Percentiles rank a stretch among this genome's conserved stretches.
Conservation (phyloP, 2,113 vertebrate genomes). For the Gulo gulo region DNA sequence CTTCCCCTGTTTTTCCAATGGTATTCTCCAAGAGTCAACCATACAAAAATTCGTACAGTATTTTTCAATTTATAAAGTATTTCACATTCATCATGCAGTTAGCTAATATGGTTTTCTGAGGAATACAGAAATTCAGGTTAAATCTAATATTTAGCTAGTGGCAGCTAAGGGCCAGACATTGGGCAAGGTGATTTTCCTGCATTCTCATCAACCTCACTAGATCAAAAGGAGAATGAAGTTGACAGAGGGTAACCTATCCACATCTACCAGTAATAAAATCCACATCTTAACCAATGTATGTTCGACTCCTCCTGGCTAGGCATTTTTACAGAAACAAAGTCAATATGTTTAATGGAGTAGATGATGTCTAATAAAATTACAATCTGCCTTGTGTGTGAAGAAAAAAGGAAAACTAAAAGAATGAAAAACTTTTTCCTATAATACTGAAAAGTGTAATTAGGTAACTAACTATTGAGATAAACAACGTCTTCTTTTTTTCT, state of each 20-base stretch:
- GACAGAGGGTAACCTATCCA: not conserved
- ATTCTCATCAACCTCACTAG: not conserved
- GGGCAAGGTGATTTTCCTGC: not conserved
- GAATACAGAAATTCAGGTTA: not conserved
- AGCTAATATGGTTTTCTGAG: not conserved
- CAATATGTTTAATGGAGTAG: not conserved
- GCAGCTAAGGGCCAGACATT: not conserved
- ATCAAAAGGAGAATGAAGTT: not conserved
- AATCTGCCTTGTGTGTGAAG: not conserved
- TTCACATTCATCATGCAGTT: not conserved
- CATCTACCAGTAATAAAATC: not conserved
- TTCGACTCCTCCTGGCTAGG: not conserved
- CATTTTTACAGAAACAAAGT: not conserved
- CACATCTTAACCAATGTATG: not conserved
- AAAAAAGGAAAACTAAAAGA: slow-evolving; percentile 11
- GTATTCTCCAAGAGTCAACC: not conserved
- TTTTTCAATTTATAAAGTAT: slow-evolving; percentile 25
- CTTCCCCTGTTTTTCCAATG: not conserved
- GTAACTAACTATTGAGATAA: slow-evolving; percentile 6
- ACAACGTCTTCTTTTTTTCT: not conserved
- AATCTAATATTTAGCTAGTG: not conserved
- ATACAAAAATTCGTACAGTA: not conserved
- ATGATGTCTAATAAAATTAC: not conserved
- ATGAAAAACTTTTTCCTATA: not conserved
- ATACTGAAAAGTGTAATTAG: not conserved